Base-by-base conservation (phyloP, 2,888 invertebrate species). In the Cynaeus angustus region DNA sequence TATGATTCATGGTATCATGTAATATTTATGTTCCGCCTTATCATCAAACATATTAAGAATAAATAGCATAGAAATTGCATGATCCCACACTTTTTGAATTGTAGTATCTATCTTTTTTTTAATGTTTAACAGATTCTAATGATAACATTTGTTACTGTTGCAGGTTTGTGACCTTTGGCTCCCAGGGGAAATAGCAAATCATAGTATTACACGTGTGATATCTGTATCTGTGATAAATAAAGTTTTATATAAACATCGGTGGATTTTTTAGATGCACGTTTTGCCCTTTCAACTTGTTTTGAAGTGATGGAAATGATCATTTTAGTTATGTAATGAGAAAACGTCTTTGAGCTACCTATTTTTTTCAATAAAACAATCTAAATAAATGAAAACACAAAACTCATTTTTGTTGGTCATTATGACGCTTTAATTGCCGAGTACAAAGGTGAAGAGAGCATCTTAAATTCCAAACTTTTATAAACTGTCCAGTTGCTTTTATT, bases 111-210 rank as follows among this genome's bases (percentile, higher is more conserved):
- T 26, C n/a, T 13, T 12, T 46, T 33, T 21, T 45, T 56, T 26
- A 33, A 30, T 21, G 21, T 43, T 14, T 13, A 14, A 13, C 13
- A 14, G 30, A 26, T 30, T 41, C 6, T 53, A 41, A 41, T 41
- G 2, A 10, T 13, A 14, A 9, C 30, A 12, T 56, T 65, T 65
- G 41, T 59, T 70, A 50, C 61, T 61, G 53, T 70, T 70, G 0
- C 70, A 70, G 70, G 66, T 66, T 55, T 68, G 43, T 68, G 68
- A 68, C 52, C 50, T 48, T 43, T n/a, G 13, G 43, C 64, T 50
- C 28, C 58, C n/a, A 10, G 21, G 16, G 64, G 50, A 48, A 64
- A 43, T 38, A 14, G 8, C 37, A 59, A 48, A 16, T 30, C 46
- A 16, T 50, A 52, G 8, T 37, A 30, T 21, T 3, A n/a, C 10